These are phyloP conservation scores for Epinephelus lanceolatus DNA, from an alignment of 2,113 vertebrate species.

Conservation along the genomic window DNA sequence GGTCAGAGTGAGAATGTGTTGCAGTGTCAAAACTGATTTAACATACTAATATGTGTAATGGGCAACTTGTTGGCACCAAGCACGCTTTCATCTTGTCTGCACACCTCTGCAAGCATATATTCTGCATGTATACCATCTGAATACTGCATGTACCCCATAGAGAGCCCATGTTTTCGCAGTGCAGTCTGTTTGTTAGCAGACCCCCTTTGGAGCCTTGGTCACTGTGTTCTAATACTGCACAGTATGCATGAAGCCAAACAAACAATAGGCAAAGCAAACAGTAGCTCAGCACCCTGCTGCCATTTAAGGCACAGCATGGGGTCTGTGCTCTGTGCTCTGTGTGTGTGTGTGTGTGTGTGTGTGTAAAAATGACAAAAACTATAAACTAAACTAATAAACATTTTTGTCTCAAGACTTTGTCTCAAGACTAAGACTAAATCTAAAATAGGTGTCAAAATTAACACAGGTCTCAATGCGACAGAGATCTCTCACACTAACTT, in stretches of 20 bases:
- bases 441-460: no score
- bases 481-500: no score
- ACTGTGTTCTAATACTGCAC: constrained; percentile 71
- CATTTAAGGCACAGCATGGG: constrained; percentile 64
- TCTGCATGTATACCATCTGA: constrained; percentile 29
- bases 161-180: constrained; percentile 38
- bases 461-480: no score
- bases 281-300: constrained; percentile 59
- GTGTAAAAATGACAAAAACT: no score
- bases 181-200: constrained; percentile 68
- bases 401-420: no score
- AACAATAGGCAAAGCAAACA: constrained; percentile 66
- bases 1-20: no score
- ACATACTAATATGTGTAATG: constrained; percentile 32
- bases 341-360: not conserved
- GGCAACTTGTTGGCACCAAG: not conserved
- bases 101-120: constrained; percentile 22
- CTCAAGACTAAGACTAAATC: no score
- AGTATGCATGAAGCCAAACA: constrained; percentile 69
- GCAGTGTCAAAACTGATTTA: constrained; percentile 4
- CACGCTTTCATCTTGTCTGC: constrained; percentile 38
- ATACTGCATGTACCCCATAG: constrained; percentile 36
- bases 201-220: constrained; percentile 69
- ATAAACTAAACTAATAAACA: no score
- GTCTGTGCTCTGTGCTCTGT: not conserved